These are phyloP conservation scores for Apus apus DNA, from an alignment of 2,113 vertebrate species.

Conservation along the genomic window DNA sequence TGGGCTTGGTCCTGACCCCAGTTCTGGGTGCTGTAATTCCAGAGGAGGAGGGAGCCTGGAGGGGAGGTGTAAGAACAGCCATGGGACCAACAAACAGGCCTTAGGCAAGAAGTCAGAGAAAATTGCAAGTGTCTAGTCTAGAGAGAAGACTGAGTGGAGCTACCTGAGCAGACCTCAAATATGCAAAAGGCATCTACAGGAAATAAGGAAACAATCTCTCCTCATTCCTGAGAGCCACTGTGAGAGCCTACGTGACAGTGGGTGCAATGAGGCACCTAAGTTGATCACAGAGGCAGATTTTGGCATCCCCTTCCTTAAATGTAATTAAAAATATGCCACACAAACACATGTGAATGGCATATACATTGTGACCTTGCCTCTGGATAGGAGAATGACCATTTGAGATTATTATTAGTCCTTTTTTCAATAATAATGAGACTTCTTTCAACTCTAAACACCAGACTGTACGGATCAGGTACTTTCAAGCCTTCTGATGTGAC, in stretches of 20 bases:
- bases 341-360: background rate
- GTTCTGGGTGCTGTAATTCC: background rate
- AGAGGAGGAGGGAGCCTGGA: fast-evolving
- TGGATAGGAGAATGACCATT: background rate
- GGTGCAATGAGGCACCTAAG: background rate
- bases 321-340: background rate
- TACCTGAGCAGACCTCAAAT: background rate
- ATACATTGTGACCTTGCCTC: background rate
- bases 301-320: background rate
- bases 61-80: fast-evolving
- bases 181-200: background rate
- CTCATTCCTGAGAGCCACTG: background rate
- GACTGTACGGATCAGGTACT: background rate
- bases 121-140: background rate
- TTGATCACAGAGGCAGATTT: background rate
- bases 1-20: background rate
- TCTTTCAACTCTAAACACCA: background rate
- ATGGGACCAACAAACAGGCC: background rate
- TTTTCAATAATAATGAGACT: background rate
- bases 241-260: background rate
- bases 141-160: background rate
- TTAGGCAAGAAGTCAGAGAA: background rate
- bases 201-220: background rate
- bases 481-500: background rate
- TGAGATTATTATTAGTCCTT: background rate